Evolutionary conservation across 2,888 invertebrate genomes (phyloP).

Genomic region (Luffia ferchaultella): DNA sequence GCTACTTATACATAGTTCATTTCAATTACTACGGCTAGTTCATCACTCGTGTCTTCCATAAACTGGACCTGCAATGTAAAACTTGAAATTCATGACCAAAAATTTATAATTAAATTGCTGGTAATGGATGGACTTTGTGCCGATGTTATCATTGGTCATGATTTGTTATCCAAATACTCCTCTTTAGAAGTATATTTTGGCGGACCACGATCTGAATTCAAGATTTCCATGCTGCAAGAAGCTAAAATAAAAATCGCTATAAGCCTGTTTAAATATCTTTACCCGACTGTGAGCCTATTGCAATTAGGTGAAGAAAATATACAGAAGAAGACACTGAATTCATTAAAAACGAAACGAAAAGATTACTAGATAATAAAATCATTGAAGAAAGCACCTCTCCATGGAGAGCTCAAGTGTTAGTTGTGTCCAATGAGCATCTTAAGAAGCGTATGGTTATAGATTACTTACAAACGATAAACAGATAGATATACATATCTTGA

Average conservation of each 20-base stretch:
- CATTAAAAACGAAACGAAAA: not conserved
- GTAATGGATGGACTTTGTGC: not conserved
- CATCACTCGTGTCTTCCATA: not conserved
- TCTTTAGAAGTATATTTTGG: not conserved
- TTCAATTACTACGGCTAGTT: not conserved
- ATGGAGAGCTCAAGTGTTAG: constrained; percentile 1
- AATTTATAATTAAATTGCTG: not conserved
- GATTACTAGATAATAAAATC: no score
- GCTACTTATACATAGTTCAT: no score
- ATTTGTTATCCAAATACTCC: not conserved
- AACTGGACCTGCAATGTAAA: not conserved
- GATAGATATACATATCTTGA: constrained; percentile 2
- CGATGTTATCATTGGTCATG: not conserved
- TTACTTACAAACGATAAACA: constrained; percentile 3
- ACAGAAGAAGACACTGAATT: not conserved
- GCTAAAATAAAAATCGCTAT: not conserved
- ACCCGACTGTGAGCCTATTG: not conserved
- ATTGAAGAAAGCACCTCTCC: constrained; percentile 1
- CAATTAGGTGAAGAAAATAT: not conserved
- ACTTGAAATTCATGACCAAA: not conserved
- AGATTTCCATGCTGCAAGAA: not conserved
- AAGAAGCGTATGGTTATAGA: constrained; percentile 1
- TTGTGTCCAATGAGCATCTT: not conserved
- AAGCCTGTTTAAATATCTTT: not conserved
- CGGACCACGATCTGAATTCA: not conserved